Evolutionary conservation across 2,113 vertebrate species (phyloP), one percentile per base, ranked within the genome.

Genomic region (Oryzias melastigma): DNA sequence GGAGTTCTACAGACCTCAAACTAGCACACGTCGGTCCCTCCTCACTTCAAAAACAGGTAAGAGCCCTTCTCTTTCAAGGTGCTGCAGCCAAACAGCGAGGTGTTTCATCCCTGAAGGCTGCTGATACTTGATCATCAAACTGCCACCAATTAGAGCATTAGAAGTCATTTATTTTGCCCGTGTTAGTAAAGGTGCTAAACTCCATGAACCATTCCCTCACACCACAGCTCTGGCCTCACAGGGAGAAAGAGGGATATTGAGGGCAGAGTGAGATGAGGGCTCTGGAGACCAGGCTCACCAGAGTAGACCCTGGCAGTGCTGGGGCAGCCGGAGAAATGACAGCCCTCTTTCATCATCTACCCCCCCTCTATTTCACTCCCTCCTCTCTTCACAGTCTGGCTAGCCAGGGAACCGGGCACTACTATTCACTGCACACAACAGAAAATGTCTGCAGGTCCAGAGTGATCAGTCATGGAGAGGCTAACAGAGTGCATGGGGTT

Each of bases 81-180:
- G 78, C 65, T 56, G 59, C 15, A 44, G 73, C 76, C 68, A 87
- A 88, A 90, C 88, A 90, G 88, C 53, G 54, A 85, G 68, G 76
- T 50, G 77, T 76, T 87, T 90, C 68, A 89, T 77, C 67, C 71
- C 83, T 58, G 76, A 85, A 81, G 80, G 75, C 80, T 69, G 50
- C 60, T 73, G 89, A 91, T 90, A 89, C 88, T 85, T 74, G 82
- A 91, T 88, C 86, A 89, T 87, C 81, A 88, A 90, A 85, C 86
- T 85, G 63, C 78, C 74, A 77, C 84, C 86, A 90, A 91, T 90
- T 89, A 88, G 65, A 89, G 85, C 85, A 87, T 87, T 87, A 88
- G 80, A 85, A 88, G 82, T 88, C 85, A 86, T 87, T 90, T 87
- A 90, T 91, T 91, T 87, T 87, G 85, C 84, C 75, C 72, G 71